Conservation (phyloP, 2,797 vertebrate genomes). For the Mormyrus hasselquistii region DNA sequence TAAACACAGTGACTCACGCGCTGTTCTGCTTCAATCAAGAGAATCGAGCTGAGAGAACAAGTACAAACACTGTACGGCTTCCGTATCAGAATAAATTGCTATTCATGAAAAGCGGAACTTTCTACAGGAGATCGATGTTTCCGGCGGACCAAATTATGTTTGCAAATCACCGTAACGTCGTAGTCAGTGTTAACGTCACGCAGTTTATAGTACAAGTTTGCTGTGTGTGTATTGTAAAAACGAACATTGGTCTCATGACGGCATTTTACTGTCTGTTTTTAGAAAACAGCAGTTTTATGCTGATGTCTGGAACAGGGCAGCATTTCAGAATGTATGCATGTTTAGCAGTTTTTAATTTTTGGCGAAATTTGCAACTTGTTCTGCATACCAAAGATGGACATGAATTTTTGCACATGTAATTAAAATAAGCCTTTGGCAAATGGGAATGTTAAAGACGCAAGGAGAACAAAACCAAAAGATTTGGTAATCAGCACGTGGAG, state of each 20-base stretch:
- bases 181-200: not conserved
- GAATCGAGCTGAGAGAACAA: not conserved
- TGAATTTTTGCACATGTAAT: not conserved
- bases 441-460: not conserved
- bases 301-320: not conserved
- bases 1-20: constrained; percentile 7
- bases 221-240: not conserved
- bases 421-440: not conserved
- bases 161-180: not conserved
- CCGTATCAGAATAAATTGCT: not conserved
- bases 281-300: not conserved
- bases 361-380: not conserved
- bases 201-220: not conserved
- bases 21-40: not conserved
- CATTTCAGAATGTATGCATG: not conserved
- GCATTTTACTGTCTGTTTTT: not conserved
- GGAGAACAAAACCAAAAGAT: not conserved
- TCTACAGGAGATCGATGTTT: not conserved
- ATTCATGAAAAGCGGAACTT: not conserved
- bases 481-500: not conserved
- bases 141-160: not conserved
- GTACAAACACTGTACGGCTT: not conserved
- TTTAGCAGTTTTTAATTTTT: not conserved
- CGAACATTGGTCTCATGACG: not conserved
- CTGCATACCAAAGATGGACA: not conserved